Conservation (phyloP, 2,888 invertebrate species). For the Piscicola geometra region DNA sequence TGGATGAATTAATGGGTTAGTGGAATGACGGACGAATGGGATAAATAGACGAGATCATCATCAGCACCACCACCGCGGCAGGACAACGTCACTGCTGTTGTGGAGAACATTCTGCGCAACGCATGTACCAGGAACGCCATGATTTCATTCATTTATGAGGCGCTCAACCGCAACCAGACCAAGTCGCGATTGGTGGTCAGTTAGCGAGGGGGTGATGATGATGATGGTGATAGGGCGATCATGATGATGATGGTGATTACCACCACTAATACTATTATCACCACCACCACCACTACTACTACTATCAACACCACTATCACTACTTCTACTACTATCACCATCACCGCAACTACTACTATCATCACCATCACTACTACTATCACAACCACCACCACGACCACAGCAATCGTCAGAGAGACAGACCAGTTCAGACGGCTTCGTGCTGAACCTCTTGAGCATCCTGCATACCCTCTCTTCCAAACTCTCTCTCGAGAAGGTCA, state of each 20-base stretch:
- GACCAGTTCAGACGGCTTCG: constrained; percentile 87
- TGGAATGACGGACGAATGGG: too few species aligned
- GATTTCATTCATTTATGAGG: neutral
- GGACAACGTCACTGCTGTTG: neutral
- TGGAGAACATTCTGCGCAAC: neutral
- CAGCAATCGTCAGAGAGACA: constrained; percentile 69
- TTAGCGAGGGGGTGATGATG: neutral
- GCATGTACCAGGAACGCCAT: neutral
- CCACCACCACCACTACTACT: too few species aligned
- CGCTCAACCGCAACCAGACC: neutral
- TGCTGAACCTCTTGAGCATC: constrained; percentile 85
- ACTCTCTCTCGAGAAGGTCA: constrained; percentile 77
- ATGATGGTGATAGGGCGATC: neutral
- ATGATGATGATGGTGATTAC: too few species aligned
- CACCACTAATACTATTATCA: too few species aligned
- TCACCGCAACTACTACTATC: too few species aligned
- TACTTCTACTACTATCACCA: too few species aligned
- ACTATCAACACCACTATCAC: too few species aligned
- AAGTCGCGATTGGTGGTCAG: constrained; percentile 1
- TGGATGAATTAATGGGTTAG: too few species aligned
- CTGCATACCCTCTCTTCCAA: constrained; percentile 83
- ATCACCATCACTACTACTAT: too few species aligned
- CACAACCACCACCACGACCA: too few species aligned
- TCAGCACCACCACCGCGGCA: too few species aligned
- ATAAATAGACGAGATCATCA: too few species aligned